Evolutionary conservation across 2,888 invertebrate species (phyloP).

Genomic region (Axea sp.): DNA sequence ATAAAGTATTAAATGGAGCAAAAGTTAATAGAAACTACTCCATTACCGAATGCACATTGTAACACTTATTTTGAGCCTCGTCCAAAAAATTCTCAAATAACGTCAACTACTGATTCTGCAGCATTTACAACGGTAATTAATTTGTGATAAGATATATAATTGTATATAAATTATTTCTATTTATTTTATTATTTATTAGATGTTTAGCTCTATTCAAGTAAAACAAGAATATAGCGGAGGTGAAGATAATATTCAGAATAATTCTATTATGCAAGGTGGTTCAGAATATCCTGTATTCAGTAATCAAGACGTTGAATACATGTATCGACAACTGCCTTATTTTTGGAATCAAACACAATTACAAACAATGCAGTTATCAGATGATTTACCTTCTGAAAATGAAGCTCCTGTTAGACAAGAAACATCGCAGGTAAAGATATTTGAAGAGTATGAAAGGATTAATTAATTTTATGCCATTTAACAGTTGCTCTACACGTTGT

Average conservation of each 20-base stretch:
- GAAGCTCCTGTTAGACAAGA: constrained; percentile 69
- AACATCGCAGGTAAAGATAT: constrained; percentile 64
- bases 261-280: constrained; percentile 67
- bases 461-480: too few species aligned
- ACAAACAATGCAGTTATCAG: constrained; percentile 69
- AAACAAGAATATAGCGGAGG: constrained; percentile 75
- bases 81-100: constrained; percentile 37
- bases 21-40: constrained; percentile 37
- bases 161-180: constrained; percentile 22
- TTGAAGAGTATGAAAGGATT: too few species aligned
- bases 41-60: constrained; percentile 42
- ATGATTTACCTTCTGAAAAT: constrained; percentile 71
- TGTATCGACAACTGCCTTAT: constrained; percentile 76
- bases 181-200: constrained; percentile 65
- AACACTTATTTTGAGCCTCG: constrained; percentile 33
- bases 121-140: constrained; percentile 49
- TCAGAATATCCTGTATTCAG: constrained; percentile 74
- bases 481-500: too few species aligned
- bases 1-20: constrained; percentile 51
- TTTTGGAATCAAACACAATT: constrained; percentile 76
- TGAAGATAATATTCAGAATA: constrained; percentile 72
- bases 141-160: constrained; percentile 32
- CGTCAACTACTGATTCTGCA: constrained; percentile 18
- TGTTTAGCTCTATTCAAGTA: constrained; percentile 77
- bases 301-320: constrained; percentile 75